Percentiles rank a stretch among this genome's conserved stretches.
These are phyloP conservation scores for Umimayanthus chanpuru DNA, from an alignment of 92 coral and sea anemone species.

Conservation along the genomic window DNA sequence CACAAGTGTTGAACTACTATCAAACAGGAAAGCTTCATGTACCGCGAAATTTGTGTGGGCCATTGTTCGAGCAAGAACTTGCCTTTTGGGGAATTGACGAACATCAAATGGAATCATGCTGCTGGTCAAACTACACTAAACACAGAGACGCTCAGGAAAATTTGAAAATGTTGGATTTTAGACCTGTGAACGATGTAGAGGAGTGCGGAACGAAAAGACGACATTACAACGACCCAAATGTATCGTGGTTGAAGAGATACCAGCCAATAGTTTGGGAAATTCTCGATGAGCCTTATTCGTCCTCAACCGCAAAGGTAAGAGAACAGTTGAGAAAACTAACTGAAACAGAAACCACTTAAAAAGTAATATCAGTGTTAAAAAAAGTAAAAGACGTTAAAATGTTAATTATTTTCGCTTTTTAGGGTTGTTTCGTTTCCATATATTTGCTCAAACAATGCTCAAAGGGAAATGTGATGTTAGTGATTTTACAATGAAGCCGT, in stretches of 20 bases:
- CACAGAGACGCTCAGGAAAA: constrained; percentile 97
- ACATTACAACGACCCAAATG: constrained; percentile 63
- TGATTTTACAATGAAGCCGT: too few relatives aligned
- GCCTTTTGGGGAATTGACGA: constrained; percentile 99
- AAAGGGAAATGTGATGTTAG: neutral
- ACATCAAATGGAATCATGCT: constrained; percentile 98
- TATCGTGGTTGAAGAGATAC: constrained; percentile 86
- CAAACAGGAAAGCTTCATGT: constrained; percentile 98
- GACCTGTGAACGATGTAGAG: constrained; percentile 68
- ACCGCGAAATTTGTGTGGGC: constrained; percentile 94
- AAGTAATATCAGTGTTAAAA: neutral
- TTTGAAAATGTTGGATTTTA: constrained; percentile 80
- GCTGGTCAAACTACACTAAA: constrained; percentile 95
- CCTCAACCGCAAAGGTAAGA: constrained; percentile 89
- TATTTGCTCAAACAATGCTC: neutral
- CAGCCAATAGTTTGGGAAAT: constrained; percentile 96
- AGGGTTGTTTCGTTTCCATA: neutral
- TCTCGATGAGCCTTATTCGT: constrained; percentile 93
- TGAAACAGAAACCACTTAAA: neutral
- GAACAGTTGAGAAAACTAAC: neutral
- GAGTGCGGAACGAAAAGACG: constrained; percentile 33
- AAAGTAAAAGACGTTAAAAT: neutral
- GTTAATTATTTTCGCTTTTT: neutral
- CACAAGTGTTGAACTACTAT: constrained; percentile 92
- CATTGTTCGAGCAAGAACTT: constrained; percentile 93